Evolutionary conservation across 1,140 invertebrate species (phyloP), one percentile per base, ranked within the genome.

Genomic region (Bombus polaris): DNA sequence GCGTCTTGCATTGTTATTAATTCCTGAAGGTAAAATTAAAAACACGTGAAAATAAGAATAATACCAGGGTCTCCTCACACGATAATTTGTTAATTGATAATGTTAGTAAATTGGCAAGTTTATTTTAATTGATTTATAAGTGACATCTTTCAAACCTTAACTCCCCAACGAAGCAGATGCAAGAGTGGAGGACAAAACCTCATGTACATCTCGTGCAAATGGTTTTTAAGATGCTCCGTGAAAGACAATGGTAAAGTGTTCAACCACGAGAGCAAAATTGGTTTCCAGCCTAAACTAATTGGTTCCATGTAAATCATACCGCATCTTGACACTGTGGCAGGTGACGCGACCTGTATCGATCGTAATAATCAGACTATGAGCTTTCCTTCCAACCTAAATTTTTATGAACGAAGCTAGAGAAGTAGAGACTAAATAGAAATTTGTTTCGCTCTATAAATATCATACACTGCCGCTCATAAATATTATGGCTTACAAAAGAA

Each of bases 251-350:
- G 98, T 35, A 99, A 94, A 0, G 96, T 97, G 87, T 98, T 97
- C 68, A 99, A 94, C 98, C 99, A 99, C 0, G 98, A 99, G 42
- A 96, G 95, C 42, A 99, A 94, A 57, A 99, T 91, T 9, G 98
- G 98, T 76, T 97, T 96, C 98, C 98, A 99, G 1, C 98, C 98
- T 25, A 99, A 94, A 1, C 97, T 97, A 65, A 96, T 95, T 0
- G 98, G 98, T 93, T 99, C 98, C 97, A 99, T 97, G 94, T 99
- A 99, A 89, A 99, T 98, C 98, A 99, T 99, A 72, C 98, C 98
- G 95, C 98, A 99, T 35, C 99, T 96, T 0, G 98, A 99, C 6
- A 99, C 97, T 25, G 97, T 97, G 15, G 97, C 97, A 32, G 97
- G 97, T 1, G 98, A 99, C n/a, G 98, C 98, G 32, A 98, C 98